These are phyloP conservation scores for Atractosteus spatula DNA, from an alignment of 2,113 vertebrate species.

Conservation along the genomic window DNA sequence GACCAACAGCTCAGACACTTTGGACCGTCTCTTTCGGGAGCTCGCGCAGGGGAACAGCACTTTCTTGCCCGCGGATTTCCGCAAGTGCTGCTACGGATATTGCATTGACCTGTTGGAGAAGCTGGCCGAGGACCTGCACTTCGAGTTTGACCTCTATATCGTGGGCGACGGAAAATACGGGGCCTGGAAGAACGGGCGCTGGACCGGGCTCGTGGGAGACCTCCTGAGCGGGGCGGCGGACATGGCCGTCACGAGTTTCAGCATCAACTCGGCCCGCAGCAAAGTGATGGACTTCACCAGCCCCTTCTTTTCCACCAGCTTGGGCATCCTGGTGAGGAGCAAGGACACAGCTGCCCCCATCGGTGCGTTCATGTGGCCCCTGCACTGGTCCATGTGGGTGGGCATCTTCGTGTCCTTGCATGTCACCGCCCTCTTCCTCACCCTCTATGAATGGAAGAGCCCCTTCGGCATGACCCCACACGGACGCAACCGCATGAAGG, in stretches of 20 bases:
- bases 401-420: conserved; percentile 91
- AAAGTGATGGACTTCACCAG: conserved; percentile 94
- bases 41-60: conserved; percentile 57
- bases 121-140: conserved; percentile 83
- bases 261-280: conserved; percentile 89
- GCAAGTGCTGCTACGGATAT: conserved; percentile 91
- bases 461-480: conserved; percentile 93
- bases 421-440: conserved; percentile 88
- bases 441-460: conserved; percentile 94
- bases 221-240: conserved; percentile 81
- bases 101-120: conserved; percentile 91
- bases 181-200: conserved; percentile 76
- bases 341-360: conserved; percentile 86
- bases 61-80: conserved; percentile 61
- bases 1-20: conserved; percentile 65
- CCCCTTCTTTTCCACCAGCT: conserved; percentile 95
- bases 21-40: conserved; percentile 70
- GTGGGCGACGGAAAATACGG: conserved; percentile 93
- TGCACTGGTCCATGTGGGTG: conserved; percentile 98
- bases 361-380: conserved; percentile 93
- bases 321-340: conserved; percentile 90
- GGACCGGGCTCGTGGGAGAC: conserved; percentile 92
- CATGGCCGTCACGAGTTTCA: conserved; percentile 95
- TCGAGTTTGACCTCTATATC: conserved; percentile 89
- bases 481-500: conserved; percentile 80